phyloP scores from a whole-genome alignment of 2,888 invertebrate genomes.

The Heliconius aoede region DNA sequence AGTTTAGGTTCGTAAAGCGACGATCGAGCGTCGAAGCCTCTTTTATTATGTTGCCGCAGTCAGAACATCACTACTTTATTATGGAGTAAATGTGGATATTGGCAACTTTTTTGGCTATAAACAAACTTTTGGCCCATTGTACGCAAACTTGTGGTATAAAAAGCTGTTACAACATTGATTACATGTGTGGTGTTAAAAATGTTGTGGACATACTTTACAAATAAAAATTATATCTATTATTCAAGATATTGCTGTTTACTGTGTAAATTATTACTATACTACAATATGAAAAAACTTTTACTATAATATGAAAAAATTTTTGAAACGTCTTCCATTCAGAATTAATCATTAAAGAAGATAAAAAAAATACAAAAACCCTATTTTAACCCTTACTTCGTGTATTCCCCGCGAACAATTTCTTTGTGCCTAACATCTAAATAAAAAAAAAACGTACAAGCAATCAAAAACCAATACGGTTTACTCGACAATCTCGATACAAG shows the following conservation, averaged over 20 bases:
- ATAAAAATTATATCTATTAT: background rate
- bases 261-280: too few relatives aligned
- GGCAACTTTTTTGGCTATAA: constrained; percentile 38
- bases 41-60: constrained; percentile 65
- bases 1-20: constrained; percentile 62
- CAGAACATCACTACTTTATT: constrained; percentile 62
- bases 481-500: constrained; percentile 62
- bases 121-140: constrained; percentile 31
- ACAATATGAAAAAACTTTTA: too few relatives aligned
- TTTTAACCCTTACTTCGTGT: too few relatives aligned
- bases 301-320: too few relatives aligned
- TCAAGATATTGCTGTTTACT: background rate
- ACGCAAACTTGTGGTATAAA: constrained; percentile 13
- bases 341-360: background rate
- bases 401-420: background rate
- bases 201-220: background rate
- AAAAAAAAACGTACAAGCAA: constrained; percentile 56
- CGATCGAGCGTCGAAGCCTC: constrained; percentile 61
- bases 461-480: constrained; percentile 70
- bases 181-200: background rate
- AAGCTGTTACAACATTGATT: constrained; percentile 1
- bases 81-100: constrained; percentile 43
- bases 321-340: background rate
- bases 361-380: background rate
- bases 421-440: constrained; percentile 28